Evolutionary conservation across 2,797 vertebrate species (phyloP), one percentile per base, ranked within the genome.

Genomic region (Esox lucius): DNA sequence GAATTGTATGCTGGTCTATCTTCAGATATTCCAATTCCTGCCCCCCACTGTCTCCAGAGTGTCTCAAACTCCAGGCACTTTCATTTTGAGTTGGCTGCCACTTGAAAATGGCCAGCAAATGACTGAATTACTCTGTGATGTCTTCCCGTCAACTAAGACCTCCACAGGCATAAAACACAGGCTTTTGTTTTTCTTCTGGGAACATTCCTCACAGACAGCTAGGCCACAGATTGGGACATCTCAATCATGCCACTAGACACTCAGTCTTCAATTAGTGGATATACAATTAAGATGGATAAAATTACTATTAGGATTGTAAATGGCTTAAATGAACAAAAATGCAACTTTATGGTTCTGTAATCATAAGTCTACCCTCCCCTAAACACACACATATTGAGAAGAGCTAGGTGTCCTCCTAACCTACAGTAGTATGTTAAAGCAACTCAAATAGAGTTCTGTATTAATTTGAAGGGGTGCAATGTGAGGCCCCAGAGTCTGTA

Each of bases 31-130:
- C 79, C 85, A 86, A 84, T 80, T 74, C 35, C 35, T 39, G 35
- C 7, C 12, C 42, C 12, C 9, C 42, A n/a, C n/a, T n/a, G n/a
- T 51, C 81, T 0, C 33, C 76, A 83, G 84, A 70, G 75, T 62
- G 49, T 46, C 42, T 46, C 74, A 70, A 51, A 77, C 91, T 88
- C 75, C 39, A 12, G 90, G 91, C 85, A 67, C 73, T 83, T 87
- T 88, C 82, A 85, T 84, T 81, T 91, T 82, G 88, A 87, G 81
- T 75, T 82, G 82, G 56, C 22, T 26, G 56, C 56, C 22, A 80
- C 85, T 84, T 89, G 81, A 89, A 91, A 90, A 92, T 90, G 90
- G 90, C 86, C 85, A 88, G 89, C 89, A 89, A 88, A 91, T 83
- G 73, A 85, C 81, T 87, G 90, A 92, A 90, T 92, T 89, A 88